Percentiles rank a stretch among this genome's conserved stretches.
These are phyloP conservation scores for Nyleta sp. DNA, from an alignment of 2,888 invertebrate species.

Conservation along the genomic window DNA sequence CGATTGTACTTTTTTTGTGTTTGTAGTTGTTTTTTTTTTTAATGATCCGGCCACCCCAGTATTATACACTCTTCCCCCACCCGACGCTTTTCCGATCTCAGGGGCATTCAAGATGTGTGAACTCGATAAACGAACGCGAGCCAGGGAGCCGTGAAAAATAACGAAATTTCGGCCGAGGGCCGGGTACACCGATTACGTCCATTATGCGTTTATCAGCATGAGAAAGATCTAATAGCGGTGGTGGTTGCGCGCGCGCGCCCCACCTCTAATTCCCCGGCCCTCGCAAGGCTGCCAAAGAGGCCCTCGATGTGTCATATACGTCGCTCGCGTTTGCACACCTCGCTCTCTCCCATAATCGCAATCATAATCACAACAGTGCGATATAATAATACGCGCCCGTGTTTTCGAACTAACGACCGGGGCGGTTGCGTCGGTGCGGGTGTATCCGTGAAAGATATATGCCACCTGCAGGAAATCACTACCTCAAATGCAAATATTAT, in stretches of 20 bases:
- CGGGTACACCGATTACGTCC: conserved; percentile 80
- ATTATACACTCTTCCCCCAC: too few relatives aligned
- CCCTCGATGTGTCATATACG: conserved; percentile 79
- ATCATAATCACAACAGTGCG: conserved; percentile 52
- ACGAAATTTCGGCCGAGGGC: conserved; percentile 80
- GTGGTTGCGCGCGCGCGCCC: conserved; percentile 54
- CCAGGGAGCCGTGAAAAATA: conserved; percentile 80
- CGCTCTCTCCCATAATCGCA: conserved; percentile 50
- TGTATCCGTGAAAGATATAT: conserved; percentile 31
- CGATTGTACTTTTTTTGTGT: too few relatives aligned
- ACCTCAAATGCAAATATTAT: conserved; percentile 82
- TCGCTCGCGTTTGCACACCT: conserved; percentile 72
- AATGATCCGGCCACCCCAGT: too few relatives aligned
- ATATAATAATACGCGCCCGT: conserved; percentile 51
- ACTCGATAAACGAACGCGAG: conserved; percentile 73
- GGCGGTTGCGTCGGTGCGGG: conserved; percentile 56
- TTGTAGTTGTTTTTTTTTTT: too few relatives aligned
- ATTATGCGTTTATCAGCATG: conserved; percentile 82
- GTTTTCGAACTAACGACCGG: conserved; percentile 73
- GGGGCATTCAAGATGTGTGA: conserved; percentile 72
- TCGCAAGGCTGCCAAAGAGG: conserved; percentile 54
- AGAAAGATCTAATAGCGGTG: conserved; percentile 80
- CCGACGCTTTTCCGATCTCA: too few relatives aligned
- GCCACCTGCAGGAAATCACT: conserved; percentile 82
- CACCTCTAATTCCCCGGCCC: conserved; percentile 71